These are phyloP conservation scores for Eurosta solidaginis DNA, from an alignment of 1,140 invertebrate genomes.

Conservation along the genomic window DNA sequence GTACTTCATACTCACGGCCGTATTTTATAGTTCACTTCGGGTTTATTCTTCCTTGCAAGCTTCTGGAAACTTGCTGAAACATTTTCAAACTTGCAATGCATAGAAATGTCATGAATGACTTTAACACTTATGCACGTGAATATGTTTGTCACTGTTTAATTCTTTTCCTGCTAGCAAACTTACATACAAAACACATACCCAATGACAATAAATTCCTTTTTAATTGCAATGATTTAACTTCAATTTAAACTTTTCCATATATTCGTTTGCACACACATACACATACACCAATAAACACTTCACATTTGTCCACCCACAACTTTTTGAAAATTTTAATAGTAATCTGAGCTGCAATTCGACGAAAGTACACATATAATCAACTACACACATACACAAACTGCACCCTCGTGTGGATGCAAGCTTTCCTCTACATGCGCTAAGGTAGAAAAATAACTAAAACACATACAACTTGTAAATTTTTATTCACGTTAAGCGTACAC, in stretches of 20 bases:
- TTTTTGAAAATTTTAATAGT: slow-evolving; percentile 11
- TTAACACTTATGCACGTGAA: too few relatives aligned
- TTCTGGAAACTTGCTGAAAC: too few relatives aligned
- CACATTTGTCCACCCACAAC: background rate
- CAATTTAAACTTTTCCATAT: slow-evolving; percentile 11
- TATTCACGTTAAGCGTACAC: background rate
- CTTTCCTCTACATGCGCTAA: too few relatives aligned
- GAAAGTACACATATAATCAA: background rate
- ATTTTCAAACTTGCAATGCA: too few relatives aligned
- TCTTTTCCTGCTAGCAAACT: slow-evolving; percentile 15
- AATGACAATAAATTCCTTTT: slow-evolving; percentile 7
- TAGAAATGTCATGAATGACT: too few relatives aligned
- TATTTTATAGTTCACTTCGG: too few relatives aligned
- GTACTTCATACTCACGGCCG: too few relatives aligned
- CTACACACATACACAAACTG: background rate
- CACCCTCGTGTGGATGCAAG: background rate
- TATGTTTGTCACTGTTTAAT: too few relatives aligned
- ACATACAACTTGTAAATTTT: background rate
- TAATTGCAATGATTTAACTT: slow-evolving; percentile 29
- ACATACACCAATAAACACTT: background rate
- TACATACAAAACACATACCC: background rate
- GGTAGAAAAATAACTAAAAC: background rate
- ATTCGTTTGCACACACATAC: background rate
- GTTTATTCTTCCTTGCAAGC: too few relatives aligned
- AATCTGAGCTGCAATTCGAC: slow-evolving; percentile 8